These are phyloP conservation scores for Liolophura sinensis DNA, from an alignment of 1,140 invertebrate genomes.

Conservation along the genomic window DNA sequence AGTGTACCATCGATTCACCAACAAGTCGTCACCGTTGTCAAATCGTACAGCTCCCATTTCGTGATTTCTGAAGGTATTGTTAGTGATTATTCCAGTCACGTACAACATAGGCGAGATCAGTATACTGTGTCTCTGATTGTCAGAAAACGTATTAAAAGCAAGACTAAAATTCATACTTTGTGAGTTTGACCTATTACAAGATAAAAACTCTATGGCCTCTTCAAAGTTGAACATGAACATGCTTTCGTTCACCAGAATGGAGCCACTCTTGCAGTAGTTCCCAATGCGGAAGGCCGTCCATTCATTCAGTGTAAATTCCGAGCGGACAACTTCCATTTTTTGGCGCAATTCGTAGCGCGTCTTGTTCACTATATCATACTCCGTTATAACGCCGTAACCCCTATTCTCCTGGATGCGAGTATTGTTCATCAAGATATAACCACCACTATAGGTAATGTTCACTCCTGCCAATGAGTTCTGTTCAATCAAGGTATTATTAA, in stretches of 20 bases:
- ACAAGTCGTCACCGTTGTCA: conserved; percentile 73
- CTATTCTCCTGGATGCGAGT: conserved; percentile 66
- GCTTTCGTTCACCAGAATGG: conserved; percentile 48
- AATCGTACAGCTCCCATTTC: conserved; percentile 83
- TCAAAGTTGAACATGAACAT: conserved; percentile 42
- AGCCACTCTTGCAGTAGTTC: conserved; percentile 50
- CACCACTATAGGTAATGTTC: conserved; percentile 90
- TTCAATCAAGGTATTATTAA: conserved; percentile 47
- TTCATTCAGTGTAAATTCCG: conserved; percentile 43
- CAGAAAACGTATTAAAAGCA: conserved; percentile 48
- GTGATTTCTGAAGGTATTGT: conserved; percentile 83
- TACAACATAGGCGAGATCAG: conserved; percentile 52
- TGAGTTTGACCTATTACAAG: conserved; percentile 45
- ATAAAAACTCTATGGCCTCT: conserved; percentile 53
- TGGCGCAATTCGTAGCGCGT: conserved; percentile 40
- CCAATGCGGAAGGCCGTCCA: conserved; percentile 51
- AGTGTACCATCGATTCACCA: conserved; percentile 57
- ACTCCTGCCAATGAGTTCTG: conserved; percentile 46
- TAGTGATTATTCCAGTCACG: conserved; percentile 53
- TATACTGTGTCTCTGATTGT: conserved; percentile 51
- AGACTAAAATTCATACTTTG: conserved; percentile 49
- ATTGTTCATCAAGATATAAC: conserved; percentile 83
- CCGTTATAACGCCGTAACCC: conserved; percentile 51
- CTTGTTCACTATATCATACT: conserved; percentile 41
- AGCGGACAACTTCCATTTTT: conserved; percentile 42